Evolutionary conservation across 2,888 invertebrate genomes (phyloP).

Genomic region (Tetragnatha montana): DNA sequence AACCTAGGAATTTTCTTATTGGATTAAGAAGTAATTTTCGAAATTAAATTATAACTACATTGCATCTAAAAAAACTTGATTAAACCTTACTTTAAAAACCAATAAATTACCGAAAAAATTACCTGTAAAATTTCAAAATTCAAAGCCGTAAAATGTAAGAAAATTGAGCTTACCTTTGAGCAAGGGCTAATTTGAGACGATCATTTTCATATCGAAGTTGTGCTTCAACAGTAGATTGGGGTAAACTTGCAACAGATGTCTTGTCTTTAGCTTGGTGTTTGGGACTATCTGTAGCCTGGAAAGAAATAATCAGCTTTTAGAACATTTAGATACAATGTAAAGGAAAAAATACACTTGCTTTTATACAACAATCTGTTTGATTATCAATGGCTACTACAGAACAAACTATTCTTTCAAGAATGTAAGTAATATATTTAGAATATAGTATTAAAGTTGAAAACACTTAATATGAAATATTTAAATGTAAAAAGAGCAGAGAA

Average conservation of each 20-base stretch:
- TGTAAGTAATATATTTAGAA: too few relatives aligned
- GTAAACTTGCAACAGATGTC: conserved; percentile 74
- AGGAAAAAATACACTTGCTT: too few relatives aligned
- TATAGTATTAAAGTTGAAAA: too few relatives aligned
- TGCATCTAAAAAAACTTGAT: neutral
- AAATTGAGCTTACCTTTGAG: conserved; percentile 85
- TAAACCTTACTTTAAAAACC: neutral
- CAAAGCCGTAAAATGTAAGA: neutral
- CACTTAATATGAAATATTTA: too few relatives aligned
- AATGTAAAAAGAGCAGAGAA: too few relatives aligned
- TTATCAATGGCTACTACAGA: too few relatives aligned
- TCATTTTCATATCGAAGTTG: conserved; percentile 98
- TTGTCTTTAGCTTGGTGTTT: conserved; percentile 79
- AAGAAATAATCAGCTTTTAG: neutral
- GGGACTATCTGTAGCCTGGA: conserved; percentile 79
- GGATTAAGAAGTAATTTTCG: too few relatives aligned
- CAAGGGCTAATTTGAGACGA: conserved; percentile 93
- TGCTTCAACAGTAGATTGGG: conserved; percentile 80
- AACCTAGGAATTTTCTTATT: too few relatives aligned
- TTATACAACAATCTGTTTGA: too few relatives aligned
- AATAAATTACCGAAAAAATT: neutral
- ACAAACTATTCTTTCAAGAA: too few relatives aligned
- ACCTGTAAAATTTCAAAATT: neutral
- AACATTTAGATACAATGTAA: too few relatives aligned
- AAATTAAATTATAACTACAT: neutral